Evolutionary conservation across 2,113 vertebrate genomes (phyloP), one percentile per base, ranked within the genome.

Genomic region (Perccottus glenii): DNA sequence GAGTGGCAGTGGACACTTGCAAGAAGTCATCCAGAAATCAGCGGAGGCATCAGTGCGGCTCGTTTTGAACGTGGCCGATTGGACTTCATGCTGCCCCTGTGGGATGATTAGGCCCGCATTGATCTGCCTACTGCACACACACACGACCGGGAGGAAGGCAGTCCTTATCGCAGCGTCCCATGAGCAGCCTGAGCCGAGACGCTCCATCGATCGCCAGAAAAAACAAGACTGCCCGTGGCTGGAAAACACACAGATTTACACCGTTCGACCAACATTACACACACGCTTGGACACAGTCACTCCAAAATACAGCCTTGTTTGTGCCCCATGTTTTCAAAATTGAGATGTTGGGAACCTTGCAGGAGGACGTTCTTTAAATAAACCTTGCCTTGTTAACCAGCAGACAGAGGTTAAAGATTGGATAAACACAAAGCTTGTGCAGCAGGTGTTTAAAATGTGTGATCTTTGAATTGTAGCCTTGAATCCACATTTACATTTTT

Each of bases 91-190:
- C 72, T 61, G 81, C 70, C 73, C 86, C 80, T 60, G 64, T 80
- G 85, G 88, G 85, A 85, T 84, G 89, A 91, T 91, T 89, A 88
- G 78, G 82, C 73, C 67, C 1, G 61, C 82, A 91, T 89, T 79
- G 88, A 91, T 90, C 87, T 57, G 45, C 72, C 19, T 79, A 64
- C 60, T 60, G 45, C 65, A 64, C 73, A 65, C 46, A 9, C 75
- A 46, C 65, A 57, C 83, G 52, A 52, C 68, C 69, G 50, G 45
- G 16, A 83, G 75, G 70, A 81, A 74, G 67, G 57, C 66, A 81
- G 78, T 87, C 73, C 85, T 91, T 89, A 90, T 90, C 87, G 45
- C 85, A 76, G 78, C 79, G 74, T 85, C 84, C 84, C 86, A 82
- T 74, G 75, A 86, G 82, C 78, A 77, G 81, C 71, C 70, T 49